Evolutionary conservation across 1,140 invertebrate genomes (phyloP), one percentile per base, ranked within the genome.

Genomic region (Cydia splendana): DNA sequence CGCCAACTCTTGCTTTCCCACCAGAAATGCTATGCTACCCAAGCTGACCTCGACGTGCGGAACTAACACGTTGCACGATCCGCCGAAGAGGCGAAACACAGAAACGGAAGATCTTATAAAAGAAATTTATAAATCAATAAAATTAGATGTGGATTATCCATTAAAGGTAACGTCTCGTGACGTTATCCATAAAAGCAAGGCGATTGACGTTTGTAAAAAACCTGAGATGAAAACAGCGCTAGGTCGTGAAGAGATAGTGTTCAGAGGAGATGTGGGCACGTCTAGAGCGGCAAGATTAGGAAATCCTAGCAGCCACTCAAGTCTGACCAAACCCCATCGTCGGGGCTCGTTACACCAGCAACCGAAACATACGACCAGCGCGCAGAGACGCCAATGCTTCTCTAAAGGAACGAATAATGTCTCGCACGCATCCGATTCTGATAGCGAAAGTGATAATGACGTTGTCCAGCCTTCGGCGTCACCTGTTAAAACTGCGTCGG

Each of bases 41-140:
- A 85, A 84, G 75, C 81, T 71, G 12, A 82, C 84, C 24, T 78
- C 76, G n/a, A 83, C 84, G 0, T 38, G 67, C n/a, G 67, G 57
- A 42, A 79, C 74, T 65, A 79, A 83, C 2, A 88, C 57, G 10
- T 62, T 62, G n/a, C 51, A 18, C 87, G 0, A 90, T 87, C 77
- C 89, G 84, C 5, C 84, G 86, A 6, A 79, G 75, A 13, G 69
- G 81, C 7, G n/a, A 57, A 84, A 73, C 51, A 86, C 82, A n/a
- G 90, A 92, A 84, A 91, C 89, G 6, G 84, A 90, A 38, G 88
- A 90, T 76, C 77, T 93, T 13, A 92, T 92, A 18, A 88, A 91
- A 80, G 91, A 93, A 81, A 92, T 91, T 80, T 91, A 93, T 77
- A 91, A 90, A 77, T 91, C 91, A 2, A 81, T 93, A 30, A 84